Percentiles rank a stretch among this genome's conserved stretches.
phyloP scores from a whole-genome alignment of 2,113 vertebrate genomes.

The Sinocyclocheilus grahami region DNA sequence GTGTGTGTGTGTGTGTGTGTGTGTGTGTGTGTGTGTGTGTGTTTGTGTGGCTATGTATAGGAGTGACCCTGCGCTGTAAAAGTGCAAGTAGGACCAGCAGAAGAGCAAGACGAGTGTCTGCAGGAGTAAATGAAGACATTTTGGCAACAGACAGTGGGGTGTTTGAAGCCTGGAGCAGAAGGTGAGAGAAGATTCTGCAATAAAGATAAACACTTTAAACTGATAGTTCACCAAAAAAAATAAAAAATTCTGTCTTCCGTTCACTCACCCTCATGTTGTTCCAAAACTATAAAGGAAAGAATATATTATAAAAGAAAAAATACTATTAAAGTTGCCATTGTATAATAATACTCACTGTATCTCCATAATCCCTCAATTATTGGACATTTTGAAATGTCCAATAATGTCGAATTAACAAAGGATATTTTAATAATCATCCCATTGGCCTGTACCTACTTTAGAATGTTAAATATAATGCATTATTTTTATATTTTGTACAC shows the following conservation, averaged over 20 bases:
- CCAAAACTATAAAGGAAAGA: not conserved
- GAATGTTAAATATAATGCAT: not conserved
- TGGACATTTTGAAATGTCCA: too few species aligned
- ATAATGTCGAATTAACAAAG: not conserved
- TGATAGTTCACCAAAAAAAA: not conserved
- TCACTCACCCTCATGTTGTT: not conserved
- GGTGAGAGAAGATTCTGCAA: conserved; percentile 74
- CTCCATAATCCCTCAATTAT: too few species aligned
- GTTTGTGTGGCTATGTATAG: conserved; percentile 63
- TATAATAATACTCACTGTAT: too few species aligned
- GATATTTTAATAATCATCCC: not conserved
- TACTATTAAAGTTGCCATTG: not conserved
- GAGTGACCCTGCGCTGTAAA: conserved; percentile 89
- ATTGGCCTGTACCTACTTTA: not conserved
- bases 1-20: not conserved
- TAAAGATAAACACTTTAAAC: not conserved
- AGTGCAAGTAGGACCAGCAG: conserved; percentile 83
- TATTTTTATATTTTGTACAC: not conserved
- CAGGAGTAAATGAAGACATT: conserved; percentile 90
- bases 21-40: not conserved
- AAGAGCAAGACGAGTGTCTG: conserved; percentile 86
- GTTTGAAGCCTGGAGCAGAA: conserved; percentile 94
- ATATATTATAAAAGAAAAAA: not conserved
- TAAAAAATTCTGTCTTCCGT: not conserved
- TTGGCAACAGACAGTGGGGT: conserved; percentile 96